Conservation (phyloP, 2,797 vertebrate genomes). For the Pteropus rufus region DNA sequence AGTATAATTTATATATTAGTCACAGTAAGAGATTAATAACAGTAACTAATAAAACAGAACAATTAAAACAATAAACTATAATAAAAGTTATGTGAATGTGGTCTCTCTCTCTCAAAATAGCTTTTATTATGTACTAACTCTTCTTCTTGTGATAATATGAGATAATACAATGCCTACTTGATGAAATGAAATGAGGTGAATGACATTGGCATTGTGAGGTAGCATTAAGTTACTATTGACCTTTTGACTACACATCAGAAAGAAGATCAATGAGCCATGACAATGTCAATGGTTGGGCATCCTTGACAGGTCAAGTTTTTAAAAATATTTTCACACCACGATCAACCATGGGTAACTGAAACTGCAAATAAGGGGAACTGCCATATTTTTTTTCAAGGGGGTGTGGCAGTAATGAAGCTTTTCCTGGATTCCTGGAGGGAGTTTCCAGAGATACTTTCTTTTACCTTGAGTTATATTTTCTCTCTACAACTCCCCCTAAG, state of each 20-base stretch:
- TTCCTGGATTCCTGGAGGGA: not conserved
- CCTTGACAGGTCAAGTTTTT: not conserved
- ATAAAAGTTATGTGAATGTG: not conserved
- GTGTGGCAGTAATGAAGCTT: fast-evolving
- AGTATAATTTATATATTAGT: not conserved
- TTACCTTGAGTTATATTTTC: not conserved
- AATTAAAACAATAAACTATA: not conserved
- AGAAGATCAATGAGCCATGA: not conserved
- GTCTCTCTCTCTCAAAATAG: not conserved
- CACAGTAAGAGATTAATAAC: not conserved
- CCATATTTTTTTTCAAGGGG: too few species aligned
- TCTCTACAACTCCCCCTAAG: not conserved
- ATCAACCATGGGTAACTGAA: not conserved
- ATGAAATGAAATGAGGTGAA: not conserved
- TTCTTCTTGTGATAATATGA: not conserved
- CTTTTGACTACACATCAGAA: not conserved
- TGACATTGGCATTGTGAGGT: not conserved
- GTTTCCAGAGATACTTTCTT: not conserved
- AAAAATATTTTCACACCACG: not conserved
- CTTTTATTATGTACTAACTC: not conserved
- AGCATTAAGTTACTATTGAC: not conserved
- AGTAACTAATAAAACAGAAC: not conserved
- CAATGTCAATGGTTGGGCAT: not conserved
- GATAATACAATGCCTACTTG: not conserved
- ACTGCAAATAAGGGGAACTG: not conserved